Evolutionary conservation across 2,888 invertebrate genomes (phyloP), one percentile per base, ranked within the genome.

Genomic region (Chloroclysta siterata): DNA sequence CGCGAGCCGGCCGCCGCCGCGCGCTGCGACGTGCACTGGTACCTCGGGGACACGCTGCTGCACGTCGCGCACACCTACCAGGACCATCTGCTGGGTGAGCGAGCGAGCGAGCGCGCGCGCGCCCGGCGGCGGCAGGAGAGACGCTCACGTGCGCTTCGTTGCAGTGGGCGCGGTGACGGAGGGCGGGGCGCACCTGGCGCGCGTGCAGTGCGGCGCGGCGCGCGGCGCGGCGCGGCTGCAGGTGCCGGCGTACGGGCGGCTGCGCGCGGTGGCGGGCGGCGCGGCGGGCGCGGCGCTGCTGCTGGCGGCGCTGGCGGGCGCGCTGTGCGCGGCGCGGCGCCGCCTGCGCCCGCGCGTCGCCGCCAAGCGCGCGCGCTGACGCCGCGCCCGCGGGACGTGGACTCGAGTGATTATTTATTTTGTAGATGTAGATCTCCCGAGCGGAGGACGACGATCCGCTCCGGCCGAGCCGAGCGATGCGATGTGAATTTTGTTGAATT

Each of bases 191-290:
- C 97, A 97, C 83, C 94, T 94, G 76, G 95, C 97, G 77, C 95
- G 96, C 85, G 96, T 98, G 94, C 94, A 75, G 95, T 97, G 77
- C 95, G 96, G 96, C 97, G 63, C 84, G 94, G 66, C 95, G 97
- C 77, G 95, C 95, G 94, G 95, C 95, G 94, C 52, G 94, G 94
- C 72, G 93, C 95, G 22, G 53, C 87, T 96, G 61, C 93, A 93
- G 66, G 95, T 96, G 74, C 96, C 97, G 48, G 94, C 95, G 54
- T 96, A 95, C 83, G 94, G 95, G 68, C 94, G 95, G 64, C 94
- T 96, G 83, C 94, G 95, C 60, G 95, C 95, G 36, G 94, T 95
- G 70, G 95, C 96, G 41, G 95, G 95, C 77, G 96, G 95, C 55
- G 94, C 95, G 65, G 95, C 95, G n/a, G 95, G 94, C 13, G 95